Percentiles rank a stretch among this genome's conserved stretches.
These are phyloP conservation scores for Drosophila limbata DNA, from an alignment of 2,888 invertebrate species.

Conservation along the genomic window DNA sequence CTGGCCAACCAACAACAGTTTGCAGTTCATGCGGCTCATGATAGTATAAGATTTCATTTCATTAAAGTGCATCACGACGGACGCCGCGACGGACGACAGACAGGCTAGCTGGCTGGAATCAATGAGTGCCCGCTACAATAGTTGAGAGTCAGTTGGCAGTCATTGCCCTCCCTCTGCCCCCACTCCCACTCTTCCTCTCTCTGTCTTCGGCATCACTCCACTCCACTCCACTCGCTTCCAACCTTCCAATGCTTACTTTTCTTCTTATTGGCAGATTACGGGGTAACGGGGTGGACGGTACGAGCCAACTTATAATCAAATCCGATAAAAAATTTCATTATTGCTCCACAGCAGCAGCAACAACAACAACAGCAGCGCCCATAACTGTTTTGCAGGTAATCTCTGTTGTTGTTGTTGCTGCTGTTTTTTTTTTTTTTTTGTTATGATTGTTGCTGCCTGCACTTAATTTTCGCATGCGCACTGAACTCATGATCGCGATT, in stretches of 20 bases:
- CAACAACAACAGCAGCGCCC: slow-evolving; percentile 53
- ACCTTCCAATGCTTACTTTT: slow-evolving; percentile 71
- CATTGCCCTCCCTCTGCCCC: slow-evolving; percentile 40
- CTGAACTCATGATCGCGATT: slow-evolving; percentile 80
- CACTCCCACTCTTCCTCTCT: slow-evolving; percentile 1
- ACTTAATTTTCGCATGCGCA: slow-evolving; percentile 81
- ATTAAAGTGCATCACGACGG: slow-evolving; percentile 85
- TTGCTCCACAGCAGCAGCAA: slow-evolving; percentile 62
- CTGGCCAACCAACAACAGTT: slow-evolving; percentile 47
- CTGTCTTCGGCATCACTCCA: slow-evolving; percentile 5
- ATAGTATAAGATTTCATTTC: slow-evolving; percentile 85
- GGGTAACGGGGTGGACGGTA: slow-evolving; percentile 49
- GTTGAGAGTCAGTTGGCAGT: slow-evolving; percentile 31
- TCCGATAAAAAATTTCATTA: slow-evolving; percentile 81
- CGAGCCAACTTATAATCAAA: slow-evolving; percentile 78
- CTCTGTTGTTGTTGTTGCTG: slow-evolving; percentile 49
- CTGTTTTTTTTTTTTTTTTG: slow-evolving; percentile 56
- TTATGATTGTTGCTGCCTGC: slow-evolving; percentile 77
- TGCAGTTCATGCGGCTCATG: slow-evolving; percentile 76
- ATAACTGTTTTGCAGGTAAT: slow-evolving; percentile 79
- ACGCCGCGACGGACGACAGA: slow-evolving; percentile 67
- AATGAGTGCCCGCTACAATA: slow-evolving; percentile 69
- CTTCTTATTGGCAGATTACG: slow-evolving; percentile 81
- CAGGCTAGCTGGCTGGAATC: slow-evolving; percentile 66
- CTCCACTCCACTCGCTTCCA: slow-evolving; percentile 24